Base-by-base conservation (phyloP, 2,888 invertebrate genomes). In the Elmis aenea region DNA sequence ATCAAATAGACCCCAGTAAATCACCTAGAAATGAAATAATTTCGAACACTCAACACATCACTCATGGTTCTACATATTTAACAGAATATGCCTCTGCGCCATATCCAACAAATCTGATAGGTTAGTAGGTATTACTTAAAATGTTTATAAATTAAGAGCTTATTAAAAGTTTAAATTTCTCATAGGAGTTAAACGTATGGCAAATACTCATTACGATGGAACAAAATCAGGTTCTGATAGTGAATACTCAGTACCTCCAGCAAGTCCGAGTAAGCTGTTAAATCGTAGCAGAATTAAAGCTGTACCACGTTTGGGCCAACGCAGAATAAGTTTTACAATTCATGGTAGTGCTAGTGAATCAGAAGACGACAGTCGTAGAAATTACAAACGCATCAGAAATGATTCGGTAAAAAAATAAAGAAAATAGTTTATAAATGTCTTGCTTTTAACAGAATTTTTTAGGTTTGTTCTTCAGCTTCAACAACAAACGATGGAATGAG, bases 301-400 rank as follows among this genome's bases (percentile, higher is more conserved):
- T 2, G 75, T 76, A 3, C 85, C 85, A 1, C 71, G 79, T 50
- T 69, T 85, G 31, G 77, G 79, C 11, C 72, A 84, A 36, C 74
- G 83, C 48, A 83, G 82, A 54, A 54, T 57, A 12, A 64, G 62
- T 37, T 61, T 58, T 37, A 82, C 82, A 62, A 65, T 79, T 20
- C 75, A 73, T 69, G 74, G 75, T 6, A 82, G 81, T 65, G 77
- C 78, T 1, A 78, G 77, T 53, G 83, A 83, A 61, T 81, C 81
- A 0, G 83, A 83, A 50, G 82, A 83, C 59, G 81, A 81, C 47
- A 58, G 50, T 24, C 64, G 59, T 45, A 65, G 53, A 39, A 54
- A 52, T 31, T 44, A 41, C 25, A 51, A 59, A 26, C 50, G 66
- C 43, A 71, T 62, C 37, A 69, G 62, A 48, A 65, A 64, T 42